These are phyloP conservation scores for Mungos mungo DNA, from an alignment of 2,113 vertebrate species.

Conservation along the genomic window DNA sequence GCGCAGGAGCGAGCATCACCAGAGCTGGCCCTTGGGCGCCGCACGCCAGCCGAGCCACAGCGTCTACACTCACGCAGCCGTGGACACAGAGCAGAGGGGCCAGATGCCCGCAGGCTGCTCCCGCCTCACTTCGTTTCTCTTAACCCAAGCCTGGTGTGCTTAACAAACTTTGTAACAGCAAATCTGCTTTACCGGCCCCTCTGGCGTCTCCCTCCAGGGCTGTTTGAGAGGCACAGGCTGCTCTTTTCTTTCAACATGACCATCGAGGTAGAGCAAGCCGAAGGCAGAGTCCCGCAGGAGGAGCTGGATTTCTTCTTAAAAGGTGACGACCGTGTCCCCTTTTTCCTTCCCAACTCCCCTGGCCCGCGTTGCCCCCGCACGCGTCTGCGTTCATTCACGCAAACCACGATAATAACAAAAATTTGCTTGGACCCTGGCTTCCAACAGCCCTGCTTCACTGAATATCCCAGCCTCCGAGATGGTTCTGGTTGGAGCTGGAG, in stretches of 20 bases:
- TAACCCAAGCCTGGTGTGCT: accelerated
- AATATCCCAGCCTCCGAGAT: background rate
- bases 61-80: background rate
- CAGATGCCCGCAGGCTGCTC: accelerated
- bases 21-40: background rate
- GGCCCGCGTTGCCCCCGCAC: accelerated
- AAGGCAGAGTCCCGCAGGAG: slow-evolving; percentile 91
- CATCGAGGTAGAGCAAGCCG: slow-evolving; percentile 94
- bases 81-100: accelerated
- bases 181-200: too few relatives aligned
- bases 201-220: slow-evolving; percentile 82
- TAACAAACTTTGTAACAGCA: background rate
- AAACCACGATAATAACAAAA: accelerated
- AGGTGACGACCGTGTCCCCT: slow-evolving; percentile 82
- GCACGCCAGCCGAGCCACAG: background rate
- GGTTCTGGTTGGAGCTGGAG: background rate
- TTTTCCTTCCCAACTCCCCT: background rate
- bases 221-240: slow-evolving; percentile 97
- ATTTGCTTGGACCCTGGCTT: background rate
- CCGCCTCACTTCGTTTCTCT: background rate
- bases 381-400: background rate
- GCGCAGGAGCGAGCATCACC: accelerated
- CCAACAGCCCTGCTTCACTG: accelerated
- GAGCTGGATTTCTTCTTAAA: slow-evolving; percentile 98
- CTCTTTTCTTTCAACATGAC: slow-evolving; percentile 97